These are phyloP conservation scores for Corydoras sp. DNA, from an alignment of 2,113 vertebrate species.

Conservation along the genomic window DNA sequence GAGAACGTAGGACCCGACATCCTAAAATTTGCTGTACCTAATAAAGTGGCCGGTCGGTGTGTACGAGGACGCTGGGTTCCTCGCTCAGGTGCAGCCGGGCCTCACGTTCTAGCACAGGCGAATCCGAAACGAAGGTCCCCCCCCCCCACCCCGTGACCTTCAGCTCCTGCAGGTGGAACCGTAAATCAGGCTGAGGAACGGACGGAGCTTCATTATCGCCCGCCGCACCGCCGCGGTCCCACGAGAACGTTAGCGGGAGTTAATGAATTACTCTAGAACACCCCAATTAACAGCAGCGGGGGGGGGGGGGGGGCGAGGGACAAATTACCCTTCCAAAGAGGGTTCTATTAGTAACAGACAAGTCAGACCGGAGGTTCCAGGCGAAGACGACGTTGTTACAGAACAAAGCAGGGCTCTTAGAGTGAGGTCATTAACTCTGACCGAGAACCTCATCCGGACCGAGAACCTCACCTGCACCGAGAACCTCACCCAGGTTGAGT, in stretches of 20 bases:
- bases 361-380: too few relatives aligned
- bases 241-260: slow-evolving; percentile 22
- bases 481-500: too few relatives aligned
- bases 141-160: slow-evolving; percentile 27
- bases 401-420: too few relatives aligned
- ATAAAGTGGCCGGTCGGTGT: too few relatives aligned
- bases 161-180: slow-evolving; percentile 25
- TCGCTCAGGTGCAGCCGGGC: neutral
- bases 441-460: too few relatives aligned
- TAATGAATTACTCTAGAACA: slow-evolving; percentile 42
- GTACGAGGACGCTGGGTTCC: too few relatives aligned
- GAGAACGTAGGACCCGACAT: too few relatives aligned
- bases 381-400: too few relatives aligned
- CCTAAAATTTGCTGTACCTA: too few relatives aligned
- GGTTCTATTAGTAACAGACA: neutral
- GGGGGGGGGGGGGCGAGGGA: neutral
- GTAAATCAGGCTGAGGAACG: slow-evolving; percentile 48
- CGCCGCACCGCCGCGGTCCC: slow-evolving; percentile 24
- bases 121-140: slow-evolving; percentile 27
- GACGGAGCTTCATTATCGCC: slow-evolving; percentile 38
- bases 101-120: neutral
- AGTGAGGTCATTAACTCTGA: too few relatives aligned
- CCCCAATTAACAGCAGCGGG: slow-evolving; percentile 36
- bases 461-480: too few relatives aligned
- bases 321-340: slow-evolving; percentile 4